Evolutionary conservation across 2,888 invertebrate genomes (phyloP).

Genomic region (Mycogona germanica): DNA sequence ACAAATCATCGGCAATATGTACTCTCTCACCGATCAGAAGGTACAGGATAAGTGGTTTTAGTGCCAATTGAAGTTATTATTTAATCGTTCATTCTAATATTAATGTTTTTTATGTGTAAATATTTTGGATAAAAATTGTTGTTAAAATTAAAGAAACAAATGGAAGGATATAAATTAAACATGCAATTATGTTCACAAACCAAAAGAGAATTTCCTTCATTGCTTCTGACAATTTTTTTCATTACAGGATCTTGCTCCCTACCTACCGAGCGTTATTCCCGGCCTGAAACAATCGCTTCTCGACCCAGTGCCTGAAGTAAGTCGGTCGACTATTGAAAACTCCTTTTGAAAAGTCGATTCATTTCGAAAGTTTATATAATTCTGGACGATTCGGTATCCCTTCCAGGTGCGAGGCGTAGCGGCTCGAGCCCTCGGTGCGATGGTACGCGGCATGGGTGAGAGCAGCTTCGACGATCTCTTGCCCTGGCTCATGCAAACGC

Average conservation of each 20-base stretch:
- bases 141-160: no score
- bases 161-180: no score
- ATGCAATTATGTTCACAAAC: no score
- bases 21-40: conserved; percentile 96
- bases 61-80: neutral
- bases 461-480: conserved; percentile 88
- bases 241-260: conserved; percentile 71
- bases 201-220: no score
- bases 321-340: no score
- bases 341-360: neutral
- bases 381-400: neutral
- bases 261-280: conserved; percentile 90
- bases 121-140: no score
- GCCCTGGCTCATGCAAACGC: conserved; percentile 96
- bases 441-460: conserved; percentile 97
- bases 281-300: conserved; percentile 89
- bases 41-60: conserved; percentile 27
- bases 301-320: conserved; percentile 93
- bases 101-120: no score
- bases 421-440: conserved; percentile 89
- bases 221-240: no score
- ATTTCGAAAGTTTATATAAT: conserved; percentile 3
- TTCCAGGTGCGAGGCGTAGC: conserved; percentile 76
- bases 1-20: conserved; percentile 99
- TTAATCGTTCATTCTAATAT: neutral